Base-by-base conservation (phyloP, 2,113 vertebrate species). In the Chaetodon auriga region DNA sequence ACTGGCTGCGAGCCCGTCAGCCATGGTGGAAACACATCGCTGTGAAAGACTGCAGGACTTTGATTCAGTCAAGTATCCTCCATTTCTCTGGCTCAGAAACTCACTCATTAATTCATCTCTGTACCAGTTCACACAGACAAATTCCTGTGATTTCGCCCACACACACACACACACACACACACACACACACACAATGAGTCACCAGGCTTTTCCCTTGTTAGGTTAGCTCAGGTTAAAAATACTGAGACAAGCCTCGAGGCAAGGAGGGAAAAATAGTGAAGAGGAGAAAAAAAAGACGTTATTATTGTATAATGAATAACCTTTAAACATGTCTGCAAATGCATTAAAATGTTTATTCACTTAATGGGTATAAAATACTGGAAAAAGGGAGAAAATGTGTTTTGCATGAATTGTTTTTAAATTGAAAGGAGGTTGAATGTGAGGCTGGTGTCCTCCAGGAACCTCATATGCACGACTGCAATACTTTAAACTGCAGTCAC, bases 201-300 rank as follows among this genome's bases (percentile, higher is more conserved):
- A 86, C 76, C 25, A 58, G 75, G 70, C 63, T 73, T 74, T 69
- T 70, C 57, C 69, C 35, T 5, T 64, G 68, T 64, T 69, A 43
- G 49, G 41, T 60, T 63, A 70, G 65, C 68, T 78, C 74, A 74
- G 68, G 62, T 87, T 75, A 65, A 75, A 79, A 82, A 65, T 61
- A 53, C 69, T 21, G 65, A 80, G 71, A 61, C 53, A 15, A 35
- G 76, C 85, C 60, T 75, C 3, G 0, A 70, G 80, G 41, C 45
- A 21, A 5, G 7, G 11, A 62, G 5, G 41, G 14, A 7, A 25
- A 30, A 74, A 36, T 30, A 48, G 7, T 4, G 7, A 57, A 43
- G 8, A 60, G 45, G 18, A 38, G 36, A 14, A 7, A 35, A 35
- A 25, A 53, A 64, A 23, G 1, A 45, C 25, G 16, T 60, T 35